Evolutionary conservation across 2,888 invertebrate species (phyloP).

Genomic region (Rhagonycha fulva): DNA sequence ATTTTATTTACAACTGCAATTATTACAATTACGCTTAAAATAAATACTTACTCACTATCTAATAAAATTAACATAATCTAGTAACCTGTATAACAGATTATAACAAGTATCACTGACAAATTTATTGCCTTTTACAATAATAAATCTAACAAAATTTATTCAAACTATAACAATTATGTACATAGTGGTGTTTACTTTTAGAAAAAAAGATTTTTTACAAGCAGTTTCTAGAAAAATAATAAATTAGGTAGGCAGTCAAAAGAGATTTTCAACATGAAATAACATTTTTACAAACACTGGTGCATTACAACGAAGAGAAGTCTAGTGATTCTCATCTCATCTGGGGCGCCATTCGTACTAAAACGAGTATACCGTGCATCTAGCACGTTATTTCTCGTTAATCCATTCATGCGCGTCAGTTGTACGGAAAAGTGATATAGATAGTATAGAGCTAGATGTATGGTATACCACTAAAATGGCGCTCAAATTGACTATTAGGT

Average conservation of each 20-base stretch:
- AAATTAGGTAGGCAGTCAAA: not conserved
- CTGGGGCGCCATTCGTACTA: not conserved
- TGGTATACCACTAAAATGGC: no score
- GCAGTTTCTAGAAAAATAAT: slow-evolving; percentile 13
- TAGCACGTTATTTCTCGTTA: no score
- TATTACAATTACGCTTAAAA: slow-evolving; percentile 42
- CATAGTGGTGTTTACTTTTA: slow-evolving; percentile 26
- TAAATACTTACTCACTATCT: slow-evolving; percentile 44
- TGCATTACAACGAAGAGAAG: not conserved
- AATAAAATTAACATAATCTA: slow-evolving; percentile 41
- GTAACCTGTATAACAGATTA: slow-evolving; percentile 52
- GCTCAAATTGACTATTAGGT: not conserved
- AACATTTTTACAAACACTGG: slow-evolving; percentile 26
- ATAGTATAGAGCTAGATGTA: no score
- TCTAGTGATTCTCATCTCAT: not conserved
- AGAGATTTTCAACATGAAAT: slow-evolving; percentile 21
- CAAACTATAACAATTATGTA: slow-evolving; percentile 38
- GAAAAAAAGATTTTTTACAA: slow-evolving; percentile 12
- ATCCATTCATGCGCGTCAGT: no score
- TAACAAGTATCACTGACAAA: slow-evolving; percentile 42
- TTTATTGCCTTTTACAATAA: slow-evolving; percentile 33
- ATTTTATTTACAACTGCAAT: slow-evolving; percentile 45
- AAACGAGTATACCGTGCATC: no score
- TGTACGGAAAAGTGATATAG: no score
- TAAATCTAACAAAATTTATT: slow-evolving; percentile 17